Base-by-base conservation (phyloP, 2,888 invertebrate genomes). In the Scaptomyza cyrtandrae region DNA sequence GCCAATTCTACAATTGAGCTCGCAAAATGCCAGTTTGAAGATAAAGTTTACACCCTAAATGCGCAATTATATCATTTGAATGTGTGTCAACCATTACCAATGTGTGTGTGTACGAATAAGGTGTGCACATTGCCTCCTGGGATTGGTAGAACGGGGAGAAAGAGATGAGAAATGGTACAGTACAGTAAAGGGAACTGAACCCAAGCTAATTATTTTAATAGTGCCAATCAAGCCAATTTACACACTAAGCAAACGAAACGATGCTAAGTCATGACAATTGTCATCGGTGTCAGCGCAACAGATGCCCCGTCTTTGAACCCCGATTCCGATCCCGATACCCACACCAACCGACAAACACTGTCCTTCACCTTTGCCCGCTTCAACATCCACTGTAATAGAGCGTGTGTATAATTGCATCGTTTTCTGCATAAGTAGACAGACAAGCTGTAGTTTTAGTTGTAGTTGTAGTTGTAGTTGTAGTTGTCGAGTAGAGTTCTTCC, bases 391-490 rank as follows among this genome's bases (percentile, higher is more conserved):
- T 39, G 14, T 9, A 2, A 35, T 16, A n/a, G 50, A 60, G 68
- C 80, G 80, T 85, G 83, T 75, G 60, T 67, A 67, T 84, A 85
- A 84, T 85, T 83, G 77, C 85, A 84, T 70, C 65, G 66, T 71
- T 69, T 57, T 70, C 49, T 63, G 65, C 76, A 70, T 67, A 68
- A 77, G 48, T 44, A 43, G 49, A 43, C 39, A 24, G 52, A 45
- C 56, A 24, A 49, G 16, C 11, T 29, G n/a, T 9, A 10, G 49
- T 13, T 49, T 16, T 13, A 9, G 49, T 6, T 37, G 49, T 33
- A 13, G 31, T 13, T 11, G 43, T 44, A 10, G 49, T 13, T 49
- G 31, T 13, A 9, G 49, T 6, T 37, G 49, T 33, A 13, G 31
- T 13, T 11, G 43, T 44, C 11, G 43, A 43, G 43, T 43, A 19